phyloP scores from a whole-genome alignment of 2,797 vertebrate species.

The Simalia tracyae region DNA sequence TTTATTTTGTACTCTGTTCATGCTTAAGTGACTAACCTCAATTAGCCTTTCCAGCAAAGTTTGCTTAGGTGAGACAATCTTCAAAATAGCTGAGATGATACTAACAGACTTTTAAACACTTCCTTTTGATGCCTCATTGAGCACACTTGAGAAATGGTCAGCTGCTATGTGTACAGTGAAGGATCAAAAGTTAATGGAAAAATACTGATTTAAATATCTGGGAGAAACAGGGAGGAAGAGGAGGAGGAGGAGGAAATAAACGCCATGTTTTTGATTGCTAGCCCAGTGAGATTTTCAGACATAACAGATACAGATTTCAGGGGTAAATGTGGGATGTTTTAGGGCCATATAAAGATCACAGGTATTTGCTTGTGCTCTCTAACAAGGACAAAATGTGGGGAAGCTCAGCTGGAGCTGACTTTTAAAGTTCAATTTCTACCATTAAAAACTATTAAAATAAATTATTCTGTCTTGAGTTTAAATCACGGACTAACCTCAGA shows the following conservation, averaged over 20 bases:
- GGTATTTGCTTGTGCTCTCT: background rate
- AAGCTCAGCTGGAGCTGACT: background rate
- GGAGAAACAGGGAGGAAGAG: background rate
- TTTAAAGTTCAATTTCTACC: background rate
- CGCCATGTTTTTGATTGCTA: background rate
- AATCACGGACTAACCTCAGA: conserved; percentile 81
- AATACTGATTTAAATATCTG: background rate
- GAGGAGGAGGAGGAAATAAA: background rate
- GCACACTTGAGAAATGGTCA: background rate
- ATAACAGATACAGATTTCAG: background rate
- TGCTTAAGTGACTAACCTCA: background rate
- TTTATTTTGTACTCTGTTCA: background rate
- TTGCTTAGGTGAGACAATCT: background rate
- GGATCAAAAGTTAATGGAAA: background rate
- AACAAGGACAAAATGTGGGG: background rate
- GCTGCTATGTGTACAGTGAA: background rate
- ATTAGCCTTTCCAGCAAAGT: background rate
- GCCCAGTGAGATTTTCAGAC: background rate
- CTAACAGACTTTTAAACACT: background rate
- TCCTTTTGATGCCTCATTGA: background rate
- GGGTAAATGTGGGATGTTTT: background rate
- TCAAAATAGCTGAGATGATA: background rate
- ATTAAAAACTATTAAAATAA: background rate
- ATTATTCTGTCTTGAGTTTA: background rate
- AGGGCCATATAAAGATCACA: background rate